Evolutionary conservation across 1,140 invertebrate genomes (phyloP).

Genomic region (Cheumatopsyche charites): DNA sequence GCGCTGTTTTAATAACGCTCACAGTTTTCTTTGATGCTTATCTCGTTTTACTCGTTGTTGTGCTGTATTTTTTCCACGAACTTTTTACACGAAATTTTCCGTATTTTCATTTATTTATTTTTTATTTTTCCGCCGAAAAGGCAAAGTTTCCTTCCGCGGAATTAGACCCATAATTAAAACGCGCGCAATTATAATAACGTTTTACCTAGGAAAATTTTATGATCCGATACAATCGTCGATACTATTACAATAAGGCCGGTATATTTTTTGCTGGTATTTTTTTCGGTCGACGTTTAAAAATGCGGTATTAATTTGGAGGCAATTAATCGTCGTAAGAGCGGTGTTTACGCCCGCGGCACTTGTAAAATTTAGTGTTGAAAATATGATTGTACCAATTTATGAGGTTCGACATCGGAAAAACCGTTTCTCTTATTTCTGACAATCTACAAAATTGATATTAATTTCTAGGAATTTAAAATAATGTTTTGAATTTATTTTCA

Average conservation of each 20-base stretch:
- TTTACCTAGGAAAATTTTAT: too few species aligned
- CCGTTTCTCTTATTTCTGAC: too few species aligned
- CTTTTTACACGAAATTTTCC: background rate
- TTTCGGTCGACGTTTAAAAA: background rate
- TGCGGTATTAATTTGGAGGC: constrained; percentile 16
- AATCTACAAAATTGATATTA: too few species aligned
- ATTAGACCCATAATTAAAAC: too few species aligned
- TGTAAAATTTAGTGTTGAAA: constrained; percentile 16
- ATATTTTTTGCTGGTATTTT: background rate
- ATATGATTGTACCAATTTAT: constrained; percentile 16
- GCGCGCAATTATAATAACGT: too few species aligned
- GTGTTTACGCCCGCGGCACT: constrained; percentile 4
- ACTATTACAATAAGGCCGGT: background rate
- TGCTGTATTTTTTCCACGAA: background rate
- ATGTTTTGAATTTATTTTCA: too few species aligned
- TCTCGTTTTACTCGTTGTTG: constrained; percentile 7
- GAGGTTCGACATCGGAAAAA: background rate
- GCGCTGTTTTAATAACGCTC: constrained; percentile 13
- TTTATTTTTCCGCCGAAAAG: too few species aligned
- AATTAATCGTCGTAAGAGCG: constrained; percentile 7
- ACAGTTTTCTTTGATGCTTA: constrained; percentile 21
- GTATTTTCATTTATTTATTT: too few species aligned
- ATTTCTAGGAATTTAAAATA: too few species aligned
- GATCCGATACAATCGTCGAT: too few species aligned
- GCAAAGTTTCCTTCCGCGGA: too few species aligned